Percentiles rank a stretch among this genome's conserved stretches.
Evolutionary conservation across 2,797 vertebrate genomes (phyloP).

Genomic region (Macroramphosus scolopax): DNA sequence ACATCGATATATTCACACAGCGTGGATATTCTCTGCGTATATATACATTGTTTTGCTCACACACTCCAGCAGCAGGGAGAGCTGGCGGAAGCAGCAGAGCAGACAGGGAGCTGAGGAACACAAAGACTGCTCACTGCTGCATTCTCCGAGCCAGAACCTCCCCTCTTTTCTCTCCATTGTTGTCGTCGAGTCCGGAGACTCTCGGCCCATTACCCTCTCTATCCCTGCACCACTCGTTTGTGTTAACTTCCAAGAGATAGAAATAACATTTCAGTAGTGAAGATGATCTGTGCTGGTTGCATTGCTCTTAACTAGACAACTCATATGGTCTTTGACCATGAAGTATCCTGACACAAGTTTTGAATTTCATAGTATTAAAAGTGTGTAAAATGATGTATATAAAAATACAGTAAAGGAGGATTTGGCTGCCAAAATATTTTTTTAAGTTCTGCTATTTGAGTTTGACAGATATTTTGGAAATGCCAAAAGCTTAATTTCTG

Average conservation of each 20-base stretch:
- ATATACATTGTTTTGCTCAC: slow-evolving; percentile 25
- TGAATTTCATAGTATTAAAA: neutral
- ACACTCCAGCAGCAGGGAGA: slow-evolving; percentile 25
- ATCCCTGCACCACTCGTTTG: slow-evolving; percentile 21
- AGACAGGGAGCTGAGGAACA: slow-evolving; percentile 52
- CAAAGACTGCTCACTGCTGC: slow-evolving; percentile 68
- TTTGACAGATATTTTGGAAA: neutral
- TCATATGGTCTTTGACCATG: no score
- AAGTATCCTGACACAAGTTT: neutral
- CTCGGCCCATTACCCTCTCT: slow-evolving; percentile 25
- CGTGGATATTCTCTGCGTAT: slow-evolving; percentile 23
- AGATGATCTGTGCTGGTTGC: slow-evolving; percentile 1
- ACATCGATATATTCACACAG: slow-evolving; percentile 21
- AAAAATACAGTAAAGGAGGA: no score
- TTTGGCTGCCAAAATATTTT: neutral
- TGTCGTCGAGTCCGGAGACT: slow-evolving; percentile 44
- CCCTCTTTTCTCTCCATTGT: slow-evolving; percentile 57
- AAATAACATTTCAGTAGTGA: neutral
- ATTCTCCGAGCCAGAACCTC: slow-evolving; percentile 58
- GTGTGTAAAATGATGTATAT: no score
- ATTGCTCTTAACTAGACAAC: no score
- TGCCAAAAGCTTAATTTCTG: slow-evolving; percentile 18
- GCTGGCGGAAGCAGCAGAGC: slow-evolving; percentile 36
- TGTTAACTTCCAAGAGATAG: slow-evolving; percentile 9
- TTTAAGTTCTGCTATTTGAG: neutral